Base-by-base conservation (phyloP, 2,797 vertebrate genomes). In the Myripristis murdjan region DNA sequence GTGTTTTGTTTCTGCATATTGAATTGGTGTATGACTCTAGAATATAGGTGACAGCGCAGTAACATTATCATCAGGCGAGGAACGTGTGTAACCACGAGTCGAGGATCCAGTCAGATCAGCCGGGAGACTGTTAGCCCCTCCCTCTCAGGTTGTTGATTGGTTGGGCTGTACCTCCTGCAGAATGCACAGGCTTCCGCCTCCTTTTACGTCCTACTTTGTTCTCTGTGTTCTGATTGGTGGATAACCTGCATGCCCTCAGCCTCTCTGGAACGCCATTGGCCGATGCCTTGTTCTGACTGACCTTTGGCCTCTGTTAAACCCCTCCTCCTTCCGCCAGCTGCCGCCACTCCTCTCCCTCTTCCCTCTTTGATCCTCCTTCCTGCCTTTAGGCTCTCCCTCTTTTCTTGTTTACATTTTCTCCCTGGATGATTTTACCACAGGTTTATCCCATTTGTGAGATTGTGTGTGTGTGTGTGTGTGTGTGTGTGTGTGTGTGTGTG, bases 231-330 rank as follows among this genome's bases (percentile, higher is more conserved):
- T 91, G 82, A 70, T 59, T 85, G 76, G 89, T 91, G 84, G 64
- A 56, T 91, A 87, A 90, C 85, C 79, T 93, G 97, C 96, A 97
- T 97, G 97, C 86, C 23, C 58, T 59, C 73, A 88, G 85, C 75
- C 84, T 85, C 57, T 70, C 81, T 67, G 70, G 83, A 82, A 74
- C 64, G 37, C 65, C 77, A 43, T 18, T 48, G 75, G 83, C 67
- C 64, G 7, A 62, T 26, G 61, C 75, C 83, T 83, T 72, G 70
- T 84, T 76, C 75, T 73, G 57, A 71, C 56, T 76, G 4, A 79
- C 68, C 91, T 93, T 88, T 72, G 59, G 26, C 87, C 85, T 89
- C 72, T 85, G 79, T 90, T 87, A 80, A 83, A 55, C 91, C 94
- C 79, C 68, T 66, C 69, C 89, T 95, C 81, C 88, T 71, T 93